Conservation (phyloP, 2,113 vertebrate genomes). For the Bombycilla garrulus region DNA sequence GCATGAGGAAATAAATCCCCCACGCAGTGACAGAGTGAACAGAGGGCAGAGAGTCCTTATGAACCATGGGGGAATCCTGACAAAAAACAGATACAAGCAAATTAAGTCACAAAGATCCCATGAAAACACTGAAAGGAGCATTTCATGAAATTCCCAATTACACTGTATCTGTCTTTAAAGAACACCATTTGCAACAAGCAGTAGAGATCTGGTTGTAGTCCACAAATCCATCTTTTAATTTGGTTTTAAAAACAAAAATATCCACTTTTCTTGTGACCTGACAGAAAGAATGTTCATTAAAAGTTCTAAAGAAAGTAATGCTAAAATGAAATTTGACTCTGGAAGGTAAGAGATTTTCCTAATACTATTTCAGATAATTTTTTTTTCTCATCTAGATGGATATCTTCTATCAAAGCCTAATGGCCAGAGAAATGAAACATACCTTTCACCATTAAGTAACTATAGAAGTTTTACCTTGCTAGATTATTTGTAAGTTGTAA, state of each 20-base stretch:
- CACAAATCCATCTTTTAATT: not conserved
- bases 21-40: not conserved
- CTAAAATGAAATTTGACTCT: slow-evolving; percentile 33
- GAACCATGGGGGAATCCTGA: not conserved
- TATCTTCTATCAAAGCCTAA: slow-evolving; percentile 53
- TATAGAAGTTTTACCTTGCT: slow-evolving; percentile 54
- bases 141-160: not conserved
- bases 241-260: slow-evolving; percentile 32
- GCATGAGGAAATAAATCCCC: not conserved
- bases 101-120: not conserved
- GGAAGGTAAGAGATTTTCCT: not conserved
- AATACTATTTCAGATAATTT: slow-evolving; percentile 12
- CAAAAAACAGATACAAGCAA: not conserved
- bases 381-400: slow-evolving; percentile 29
- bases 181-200: not conserved
- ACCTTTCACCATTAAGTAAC: slow-evolving; percentile 61
- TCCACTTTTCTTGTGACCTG: not conserved
- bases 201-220: not conserved
- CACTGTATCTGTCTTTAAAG: not conserved
- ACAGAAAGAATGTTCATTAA: slow-evolving; percentile 6
- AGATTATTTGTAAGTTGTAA: slow-evolving; percentile 68
- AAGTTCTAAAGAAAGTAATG: slow-evolving; percentile 22
- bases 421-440: slow-evolving; percentile 48
- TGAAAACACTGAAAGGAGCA: not conserved
- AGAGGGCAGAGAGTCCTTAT: not conserved